These are phyloP conservation scores for Electrophaes corylata DNA, from an alignment of 2,888 invertebrate genomes.

Conservation along the genomic window DNA sequence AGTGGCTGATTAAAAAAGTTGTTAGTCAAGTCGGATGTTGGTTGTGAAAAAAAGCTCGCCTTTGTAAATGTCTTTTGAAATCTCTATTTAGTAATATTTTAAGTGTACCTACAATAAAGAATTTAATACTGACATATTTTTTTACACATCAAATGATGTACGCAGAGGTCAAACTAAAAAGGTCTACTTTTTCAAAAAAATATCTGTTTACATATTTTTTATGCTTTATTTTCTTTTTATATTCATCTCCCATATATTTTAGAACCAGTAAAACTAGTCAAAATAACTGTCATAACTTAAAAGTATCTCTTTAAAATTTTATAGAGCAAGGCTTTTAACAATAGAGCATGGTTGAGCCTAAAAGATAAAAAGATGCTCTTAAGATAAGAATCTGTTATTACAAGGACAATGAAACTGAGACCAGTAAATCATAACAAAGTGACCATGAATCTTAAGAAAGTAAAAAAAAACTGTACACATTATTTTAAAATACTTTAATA, in stretches of 20 bases:
- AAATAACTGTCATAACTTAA: background rate
- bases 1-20: too few species aligned
- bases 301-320: constrained; percentile 7
- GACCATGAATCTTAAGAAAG: constrained; percentile 20
- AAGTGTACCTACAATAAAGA: too few species aligned
- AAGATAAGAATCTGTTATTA: constrained; percentile 28
- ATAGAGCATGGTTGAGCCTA: constrained; percentile 15
- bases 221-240: background rate
- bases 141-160: too few species aligned
- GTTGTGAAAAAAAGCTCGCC: too few species aligned
- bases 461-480: background rate
- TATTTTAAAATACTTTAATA: too few species aligned
- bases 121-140: too few species aligned
- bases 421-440: constrained; percentile 38
- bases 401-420: constrained; percentile 20
- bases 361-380: constrained; percentile 11
- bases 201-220: too few species aligned
- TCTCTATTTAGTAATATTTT: too few species aligned
- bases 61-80: too few species aligned
- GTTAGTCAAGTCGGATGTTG: too few species aligned
- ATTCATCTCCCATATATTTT: background rate
- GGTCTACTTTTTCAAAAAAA: too few species aligned
- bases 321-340: constrained; percentile 17
- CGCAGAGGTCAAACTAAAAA: too few species aligned
- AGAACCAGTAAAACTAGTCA: constrained; percentile 1